A percentile compares a stretch with the other conserved stretches of the same genome.
Conservation (phyloP, 2,888 invertebrate genomes). For the Apantesis nais region DNA sequence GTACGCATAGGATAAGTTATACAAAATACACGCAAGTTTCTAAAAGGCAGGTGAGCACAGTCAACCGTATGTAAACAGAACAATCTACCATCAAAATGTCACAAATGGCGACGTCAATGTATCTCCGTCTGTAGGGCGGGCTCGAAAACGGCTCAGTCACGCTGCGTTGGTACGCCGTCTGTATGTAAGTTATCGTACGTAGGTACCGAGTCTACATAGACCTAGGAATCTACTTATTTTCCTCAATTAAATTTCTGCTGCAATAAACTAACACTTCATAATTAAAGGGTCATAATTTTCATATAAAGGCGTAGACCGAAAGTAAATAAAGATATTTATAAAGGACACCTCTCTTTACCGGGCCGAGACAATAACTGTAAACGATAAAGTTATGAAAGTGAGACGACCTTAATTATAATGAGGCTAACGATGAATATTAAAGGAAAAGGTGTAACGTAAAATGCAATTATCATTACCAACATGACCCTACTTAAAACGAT, state of each 20-base stretch:
- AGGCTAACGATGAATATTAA: constrained; percentile 34
- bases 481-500: constrained; percentile 17
- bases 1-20: constrained; percentile 67
- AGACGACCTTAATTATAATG: constrained; percentile 29
- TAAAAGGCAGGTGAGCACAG: constrained; percentile 57
- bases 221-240: constrained; percentile 41
- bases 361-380: constrained; percentile 13
- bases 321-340: not conserved
- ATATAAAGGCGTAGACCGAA: not conserved
- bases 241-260: not conserved
- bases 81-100: constrained; percentile 79
- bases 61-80: constrained; percentile 69
- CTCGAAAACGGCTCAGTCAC: constrained; percentile 58
- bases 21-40: constrained; percentile 61
- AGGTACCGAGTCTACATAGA: constrained; percentile 48
- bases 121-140: constrained; percentile 60
- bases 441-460: constrained; percentile 23
- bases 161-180: constrained; percentile 55
- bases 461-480: constrained; percentile 19
- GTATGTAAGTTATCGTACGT: constrained; percentile 55
- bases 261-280: not conserved
- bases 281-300: not conserved
- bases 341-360: constrained; percentile 3
- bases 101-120: constrained; percentile 71
- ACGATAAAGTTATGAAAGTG: constrained; percentile 30